Conservation (phyloP, 2,797 vertebrate genomes). For the Aldrovandia affinis region DNA sequence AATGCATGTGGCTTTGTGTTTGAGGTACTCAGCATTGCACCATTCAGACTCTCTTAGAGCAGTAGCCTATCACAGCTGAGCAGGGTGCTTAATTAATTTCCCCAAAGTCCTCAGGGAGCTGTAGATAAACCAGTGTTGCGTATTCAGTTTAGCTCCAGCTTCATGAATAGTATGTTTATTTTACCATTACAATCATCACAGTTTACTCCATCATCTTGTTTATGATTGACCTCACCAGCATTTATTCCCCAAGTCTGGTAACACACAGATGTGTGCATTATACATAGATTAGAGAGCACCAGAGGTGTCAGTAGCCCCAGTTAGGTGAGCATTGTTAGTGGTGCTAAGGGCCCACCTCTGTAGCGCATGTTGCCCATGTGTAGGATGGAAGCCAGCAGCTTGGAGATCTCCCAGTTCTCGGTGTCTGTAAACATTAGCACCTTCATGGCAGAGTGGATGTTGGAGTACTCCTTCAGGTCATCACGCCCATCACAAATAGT, state of each 20-base stretch:
- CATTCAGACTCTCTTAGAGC: not conserved
- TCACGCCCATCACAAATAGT: slow-evolving; percentile 93
- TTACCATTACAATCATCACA: not conserved
- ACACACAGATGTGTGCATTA: not conserved
- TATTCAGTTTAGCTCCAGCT: not conserved
- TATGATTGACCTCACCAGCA: not conserved
- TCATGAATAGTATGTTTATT: not conserved
- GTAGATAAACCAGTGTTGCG: not conserved
- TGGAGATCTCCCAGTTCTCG: slow-evolving; percentile 95
- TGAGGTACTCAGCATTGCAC: not conserved
- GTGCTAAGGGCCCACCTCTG: slow-evolving; percentile 73
- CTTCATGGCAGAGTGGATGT: slow-evolving; percentile 96
- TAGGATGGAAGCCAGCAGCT: slow-evolving; percentile 90
- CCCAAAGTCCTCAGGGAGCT: not conserved
- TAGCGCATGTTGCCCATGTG: slow-evolving; percentile 95
- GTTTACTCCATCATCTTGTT: not conserved
- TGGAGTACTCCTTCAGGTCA: slow-evolving; percentile 93
- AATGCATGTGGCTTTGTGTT: not conserved
- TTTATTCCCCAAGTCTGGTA: not conserved
- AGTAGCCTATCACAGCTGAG: not conserved
- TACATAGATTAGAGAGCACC: not conserved
- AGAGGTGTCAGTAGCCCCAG: not conserved
- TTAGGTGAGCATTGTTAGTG: not conserved
- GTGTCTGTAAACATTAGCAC: slow-evolving; percentile 95
- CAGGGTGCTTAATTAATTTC: not conserved